Conservation (phyloP, 1,140 invertebrate species). For the Neotoxoptera formosana region DNA sequence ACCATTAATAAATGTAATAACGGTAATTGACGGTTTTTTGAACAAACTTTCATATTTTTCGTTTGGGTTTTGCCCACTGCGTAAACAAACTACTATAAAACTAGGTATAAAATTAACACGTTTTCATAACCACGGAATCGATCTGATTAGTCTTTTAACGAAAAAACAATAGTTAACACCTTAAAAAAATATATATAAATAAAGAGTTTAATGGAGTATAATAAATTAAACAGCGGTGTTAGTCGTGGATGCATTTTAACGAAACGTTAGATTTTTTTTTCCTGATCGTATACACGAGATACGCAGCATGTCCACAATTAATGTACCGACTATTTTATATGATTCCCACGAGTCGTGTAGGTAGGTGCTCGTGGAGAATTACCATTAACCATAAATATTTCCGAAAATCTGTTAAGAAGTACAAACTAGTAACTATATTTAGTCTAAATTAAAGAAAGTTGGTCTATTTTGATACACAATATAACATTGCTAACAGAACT, state of each 20-base stretch:
- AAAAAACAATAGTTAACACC: not conserved
- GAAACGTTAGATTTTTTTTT: not conserved
- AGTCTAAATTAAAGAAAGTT: not conserved
- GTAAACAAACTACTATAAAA: not conserved
- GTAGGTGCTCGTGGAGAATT: not conserved
- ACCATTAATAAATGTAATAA: not conserved
- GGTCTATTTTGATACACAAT: not conserved
- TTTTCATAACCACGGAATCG: not conserved
- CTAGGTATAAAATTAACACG: not conserved
- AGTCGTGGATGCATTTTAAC: not conserved
- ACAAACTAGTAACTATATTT: not conserved
- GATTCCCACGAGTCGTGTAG: not conserved
- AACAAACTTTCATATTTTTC: not conserved
- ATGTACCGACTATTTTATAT: not conserved
- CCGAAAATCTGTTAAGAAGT: not conserved
- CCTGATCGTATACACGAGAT: not conserved
- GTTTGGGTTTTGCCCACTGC: not conserved
- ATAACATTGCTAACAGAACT: not conserved
- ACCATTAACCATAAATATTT: conserved; percentile 3
- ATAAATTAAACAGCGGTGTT: not conserved
- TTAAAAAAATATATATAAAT: not conserved
- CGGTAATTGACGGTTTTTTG: not conserved
- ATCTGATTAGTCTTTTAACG: not conserved
- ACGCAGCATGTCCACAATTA: not conserved
- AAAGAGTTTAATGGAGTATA: not conserved